These are phyloP conservation scores for Solea solea DNA, from an alignment of 2,113 vertebrate genomes.

Conservation along the genomic window DNA sequence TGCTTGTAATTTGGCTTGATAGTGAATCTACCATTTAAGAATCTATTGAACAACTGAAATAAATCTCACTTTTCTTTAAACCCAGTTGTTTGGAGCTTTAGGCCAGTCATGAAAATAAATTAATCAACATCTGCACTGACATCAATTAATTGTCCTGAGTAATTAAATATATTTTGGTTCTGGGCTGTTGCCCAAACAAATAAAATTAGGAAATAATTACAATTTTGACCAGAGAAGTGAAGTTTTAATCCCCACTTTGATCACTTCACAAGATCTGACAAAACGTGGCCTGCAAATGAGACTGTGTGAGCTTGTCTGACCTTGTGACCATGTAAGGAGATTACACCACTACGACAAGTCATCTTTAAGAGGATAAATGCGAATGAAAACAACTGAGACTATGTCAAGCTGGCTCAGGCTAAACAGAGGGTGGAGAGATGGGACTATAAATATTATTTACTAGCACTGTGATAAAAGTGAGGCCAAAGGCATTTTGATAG, in stretches of 20 bases:
- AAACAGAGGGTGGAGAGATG: slow-evolving; percentile 15
- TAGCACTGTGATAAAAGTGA: not conserved
- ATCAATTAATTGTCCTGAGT: not conserved
- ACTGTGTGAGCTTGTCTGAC: slow-evolving; percentile 17
- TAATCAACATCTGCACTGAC: not conserved
- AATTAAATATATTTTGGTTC: not conserved
- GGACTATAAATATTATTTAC: not conserved
- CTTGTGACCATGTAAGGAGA: slow-evolving; percentile 9
- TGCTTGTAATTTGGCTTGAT: too few species aligned
- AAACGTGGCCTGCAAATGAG: not conserved
- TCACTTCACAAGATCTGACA: not conserved
- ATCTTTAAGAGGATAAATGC: slow-evolving; percentile 12
- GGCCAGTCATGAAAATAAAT: not conserved
- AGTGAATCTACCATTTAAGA: too few species aligned
- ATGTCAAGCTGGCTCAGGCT: slow-evolving; percentile 4
- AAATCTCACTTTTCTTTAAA: too few species aligned
- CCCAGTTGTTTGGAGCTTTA: slow-evolving; percentile 1
- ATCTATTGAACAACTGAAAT: too few species aligned
- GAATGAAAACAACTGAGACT: slow-evolving; percentile 1
- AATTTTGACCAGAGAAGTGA: too few species aligned
- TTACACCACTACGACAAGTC: slow-evolving; percentile 19
- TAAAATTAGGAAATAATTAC: too few species aligned
- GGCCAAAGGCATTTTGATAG: not conserved
- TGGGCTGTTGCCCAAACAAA: not conserved
- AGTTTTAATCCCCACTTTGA: not conserved